These are phyloP conservation scores for Propithecus coquereli DNA, from an alignment of 2,113 vertebrate species.

Conservation along the genomic window DNA sequence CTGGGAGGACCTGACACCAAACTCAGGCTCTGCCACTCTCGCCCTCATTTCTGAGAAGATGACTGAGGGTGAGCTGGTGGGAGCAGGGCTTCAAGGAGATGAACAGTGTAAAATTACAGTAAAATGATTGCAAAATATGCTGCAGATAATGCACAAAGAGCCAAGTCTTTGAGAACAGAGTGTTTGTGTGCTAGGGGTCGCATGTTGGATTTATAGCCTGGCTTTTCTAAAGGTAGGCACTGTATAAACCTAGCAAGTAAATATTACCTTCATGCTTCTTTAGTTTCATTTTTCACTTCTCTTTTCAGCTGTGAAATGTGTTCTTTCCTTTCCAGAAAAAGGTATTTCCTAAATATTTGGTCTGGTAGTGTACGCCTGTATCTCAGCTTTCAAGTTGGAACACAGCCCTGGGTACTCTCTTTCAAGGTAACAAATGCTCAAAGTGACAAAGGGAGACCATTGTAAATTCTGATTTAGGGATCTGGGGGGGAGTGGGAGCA, in stretches of 20 bases:
- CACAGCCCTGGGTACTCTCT: constrained; percentile 52
- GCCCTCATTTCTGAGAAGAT: not conserved
- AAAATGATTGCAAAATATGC: not conserved
- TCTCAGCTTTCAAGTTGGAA: constrained; percentile 58
- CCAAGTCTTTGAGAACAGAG: not conserved
- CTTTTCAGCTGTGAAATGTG: constrained; percentile 63
- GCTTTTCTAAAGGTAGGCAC: constrained; percentile 45
- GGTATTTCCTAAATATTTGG: constrained; percentile 59
- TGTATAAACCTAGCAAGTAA: constrained; percentile 49
- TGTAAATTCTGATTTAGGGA: constrained; percentile 50
- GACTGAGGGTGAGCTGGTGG: not conserved
- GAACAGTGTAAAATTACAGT: not conserved
- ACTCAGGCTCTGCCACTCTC: not conserved
- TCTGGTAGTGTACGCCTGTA: constrained; percentile 49
- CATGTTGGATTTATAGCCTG: not conserved
- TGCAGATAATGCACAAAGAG: not conserved
- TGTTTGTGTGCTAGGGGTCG: not conserved
- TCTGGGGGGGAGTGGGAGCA: not conserved
- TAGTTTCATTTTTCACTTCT: constrained; percentile 54
- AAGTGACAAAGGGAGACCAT: constrained; percentile 51
- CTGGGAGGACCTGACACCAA: not conserved
- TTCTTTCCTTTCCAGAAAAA: constrained; percentile 53
- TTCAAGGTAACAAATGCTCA: constrained; percentile 62
- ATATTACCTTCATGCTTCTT: constrained; percentile 62
- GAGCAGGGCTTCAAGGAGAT: not conserved